Percentiles rank a stretch among this genome's conserved stretches.
Conservation (phyloP, 2,888 invertebrate species). For the Arge pagana region DNA sequence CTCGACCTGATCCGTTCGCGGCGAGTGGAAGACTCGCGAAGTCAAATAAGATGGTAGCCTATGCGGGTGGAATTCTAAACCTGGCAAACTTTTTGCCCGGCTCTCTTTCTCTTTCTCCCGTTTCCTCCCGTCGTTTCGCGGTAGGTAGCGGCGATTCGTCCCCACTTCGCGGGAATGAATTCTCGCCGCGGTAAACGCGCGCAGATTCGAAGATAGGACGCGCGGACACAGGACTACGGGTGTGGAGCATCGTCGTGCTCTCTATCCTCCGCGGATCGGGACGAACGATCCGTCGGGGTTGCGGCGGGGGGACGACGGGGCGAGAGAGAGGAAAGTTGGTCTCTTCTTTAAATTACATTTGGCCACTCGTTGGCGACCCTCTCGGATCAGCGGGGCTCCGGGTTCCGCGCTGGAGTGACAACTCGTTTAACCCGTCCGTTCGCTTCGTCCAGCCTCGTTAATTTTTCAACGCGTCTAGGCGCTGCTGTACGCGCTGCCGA, state of each 20-base stretch:
- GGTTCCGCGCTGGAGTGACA: constrained; percentile 20
- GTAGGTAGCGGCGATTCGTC: neutral
- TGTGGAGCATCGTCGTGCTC: too few relatives aligned
- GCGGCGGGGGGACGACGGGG: constrained; percentile 32
- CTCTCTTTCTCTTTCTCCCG: neutral
- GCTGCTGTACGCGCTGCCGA: too few relatives aligned
- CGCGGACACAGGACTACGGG: too few relatives aligned
- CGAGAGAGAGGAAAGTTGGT: constrained; percentile 41
- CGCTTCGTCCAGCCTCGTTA: constrained; percentile 15
- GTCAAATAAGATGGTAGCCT: constrained; percentile 14
- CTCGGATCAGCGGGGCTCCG: too few relatives aligned
- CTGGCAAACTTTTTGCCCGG: constrained; percentile 34
- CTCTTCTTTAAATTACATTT: constrained; percentile 55
- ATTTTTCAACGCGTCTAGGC: constrained; percentile 18
- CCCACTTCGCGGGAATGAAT: too few relatives aligned
- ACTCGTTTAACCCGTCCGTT: constrained; percentile 20
- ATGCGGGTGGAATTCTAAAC: constrained; percentile 21
- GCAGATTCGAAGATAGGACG: too few relatives aligned
- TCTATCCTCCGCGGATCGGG: too few relatives aligned
- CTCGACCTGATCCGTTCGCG: constrained; percentile 16
- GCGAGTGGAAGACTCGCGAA: constrained; percentile 17
- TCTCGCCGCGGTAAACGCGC: too few relatives aligned
- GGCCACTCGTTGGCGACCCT: constrained; percentile 50
- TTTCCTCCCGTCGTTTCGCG: neutral
- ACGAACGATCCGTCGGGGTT: constrained; percentile 12